A percentile compares a stretch with the other conserved stretches of the same genome.
Evolutionary conservation across 2,113 vertebrate genomes (phyloP).

Genomic region (Menidia beryllina): DNA sequence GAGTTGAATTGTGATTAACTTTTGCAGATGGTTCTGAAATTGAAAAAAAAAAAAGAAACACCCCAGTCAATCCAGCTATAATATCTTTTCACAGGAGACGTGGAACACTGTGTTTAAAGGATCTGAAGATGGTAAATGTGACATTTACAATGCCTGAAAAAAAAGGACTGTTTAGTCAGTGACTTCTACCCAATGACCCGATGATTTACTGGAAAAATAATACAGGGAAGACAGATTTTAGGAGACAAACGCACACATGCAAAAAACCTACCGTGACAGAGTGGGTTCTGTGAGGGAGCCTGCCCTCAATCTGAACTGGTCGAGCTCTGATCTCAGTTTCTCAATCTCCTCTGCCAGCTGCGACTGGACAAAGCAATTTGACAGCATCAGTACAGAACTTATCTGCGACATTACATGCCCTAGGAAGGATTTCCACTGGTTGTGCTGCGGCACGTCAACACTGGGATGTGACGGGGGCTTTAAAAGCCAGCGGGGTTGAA

Average conservation of each 20-base stretch:
- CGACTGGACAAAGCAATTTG: conserved; percentile 80
- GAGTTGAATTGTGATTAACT: neutral
- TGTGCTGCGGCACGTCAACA: neutral
- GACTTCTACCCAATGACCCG: neutral
- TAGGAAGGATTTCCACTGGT: neutral
- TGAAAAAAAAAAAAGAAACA: neutral
- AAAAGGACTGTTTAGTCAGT: no score
- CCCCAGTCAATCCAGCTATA: neutral
- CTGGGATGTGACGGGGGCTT: neutral
- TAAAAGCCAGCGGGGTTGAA: neutral
- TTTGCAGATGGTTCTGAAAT: neutral
- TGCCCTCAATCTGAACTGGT: conserved; percentile 92
- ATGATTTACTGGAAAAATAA: neutral
- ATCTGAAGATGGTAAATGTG: no score
- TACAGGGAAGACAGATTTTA: neutral
- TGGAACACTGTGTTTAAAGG: no score
- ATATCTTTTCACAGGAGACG: neutral
- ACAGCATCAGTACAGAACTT: conserved; percentile 1
- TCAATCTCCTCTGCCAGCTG: conserved; percentile 96
- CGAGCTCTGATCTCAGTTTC: conserved; percentile 93
- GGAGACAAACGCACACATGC: neutral
- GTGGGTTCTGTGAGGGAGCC: conserved; percentile 95
- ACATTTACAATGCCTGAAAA: no score
- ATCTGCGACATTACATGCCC: neutral
- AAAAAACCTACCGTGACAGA: conserved; percentile 88